Base-by-base conservation (phyloP, 2,113 vertebrate species). In the Willisornis vidua region DNA sequence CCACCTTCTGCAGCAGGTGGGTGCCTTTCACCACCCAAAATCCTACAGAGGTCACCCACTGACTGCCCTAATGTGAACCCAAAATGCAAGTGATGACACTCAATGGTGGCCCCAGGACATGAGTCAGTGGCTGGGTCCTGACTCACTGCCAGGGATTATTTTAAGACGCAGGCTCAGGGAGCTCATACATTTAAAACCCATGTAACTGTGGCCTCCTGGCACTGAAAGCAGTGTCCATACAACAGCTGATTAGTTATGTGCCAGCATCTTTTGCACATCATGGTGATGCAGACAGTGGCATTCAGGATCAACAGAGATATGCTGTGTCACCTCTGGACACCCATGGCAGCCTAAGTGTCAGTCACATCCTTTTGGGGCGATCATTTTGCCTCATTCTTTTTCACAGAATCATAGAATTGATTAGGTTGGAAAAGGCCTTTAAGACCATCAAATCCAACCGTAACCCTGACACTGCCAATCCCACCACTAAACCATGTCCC, bases 51-150 rank as follows among this genome's bases (percentile, higher is more conserved):
- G 67, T 74, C 87, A 63, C 33, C 49, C 63, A 51, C 11, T 46
- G 52, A 33, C 13, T 0, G 0, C 18, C 45, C 46, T 33, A 39
- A 1, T 0, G 1, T 0, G 1, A 0, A 5, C 54, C 61, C 52
- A 68, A 79, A 82, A 72, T 3, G 12, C 19, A 20, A 35, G 2
- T 6, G 14, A 58, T 63, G 90, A 93, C 90, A 93, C 41, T 4
- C 0, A 0, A 35, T 5, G 55, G 89, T 28, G 71, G 59, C 87
- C 78, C 25, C 1, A 3, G 68, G 54, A 68, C 92, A 28, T 6
- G 52, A 89, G 29, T 75, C 77, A 78, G 13, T 48, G 49, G 46
- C 77, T 79, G 81, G 67, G 48, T 6, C 91, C 57, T 92, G 80
- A 96, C 73, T 92, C 58, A n/a, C 15, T 52, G 77, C 62, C 84